These are phyloP conservation scores for Betta splendens DNA, from an alignment of 2,797 vertebrate species.

Conservation along the genomic window DNA sequence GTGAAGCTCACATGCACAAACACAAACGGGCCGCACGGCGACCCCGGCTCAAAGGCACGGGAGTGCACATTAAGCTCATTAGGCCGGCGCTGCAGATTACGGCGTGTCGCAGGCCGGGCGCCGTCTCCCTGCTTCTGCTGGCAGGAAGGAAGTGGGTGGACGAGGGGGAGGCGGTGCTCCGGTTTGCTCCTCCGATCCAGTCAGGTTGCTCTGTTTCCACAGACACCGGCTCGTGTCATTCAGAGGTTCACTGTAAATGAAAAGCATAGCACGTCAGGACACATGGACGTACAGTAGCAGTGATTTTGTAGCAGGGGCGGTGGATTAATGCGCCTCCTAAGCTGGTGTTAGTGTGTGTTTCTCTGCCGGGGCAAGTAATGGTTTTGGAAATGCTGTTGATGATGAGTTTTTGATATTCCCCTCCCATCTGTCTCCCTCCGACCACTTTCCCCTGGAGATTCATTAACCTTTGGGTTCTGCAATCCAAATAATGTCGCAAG, in stretches of 20 bases:
- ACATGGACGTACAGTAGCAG: conserved; percentile 4
- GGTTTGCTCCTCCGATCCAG: conserved; percentile 13
- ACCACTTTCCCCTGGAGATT: conserved; percentile 22
- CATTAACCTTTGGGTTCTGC: conserved; percentile 52
- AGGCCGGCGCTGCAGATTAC: conserved; percentile 75
- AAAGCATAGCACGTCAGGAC: not conserved
- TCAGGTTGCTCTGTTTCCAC: conserved; percentile 7
- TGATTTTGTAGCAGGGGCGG: conserved; percentile 8
- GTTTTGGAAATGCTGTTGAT: conserved; percentile 51
- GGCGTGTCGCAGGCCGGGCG: conserved; percentile 59
- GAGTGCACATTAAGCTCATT: conserved; percentile 81
- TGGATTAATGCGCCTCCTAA: conserved; percentile 51
- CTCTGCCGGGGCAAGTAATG: conserved; percentile 42
- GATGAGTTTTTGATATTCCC: conserved; percentile 47
- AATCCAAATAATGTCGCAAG: conserved; percentile 40
- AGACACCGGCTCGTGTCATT: conserved; percentile 18
- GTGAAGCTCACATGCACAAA: conserved; percentile 14
- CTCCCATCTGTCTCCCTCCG: conserved; percentile 44
- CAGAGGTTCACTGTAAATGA: conserved; percentile 9
- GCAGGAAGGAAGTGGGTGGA: conserved; percentile 45
- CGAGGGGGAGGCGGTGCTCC: conserved; percentile 22
- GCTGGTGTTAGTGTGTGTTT: conserved; percentile 42
- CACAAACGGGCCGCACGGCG: conserved; percentile 27
- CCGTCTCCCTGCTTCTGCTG: conserved; percentile 51
- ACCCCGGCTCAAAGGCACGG: conserved; percentile 60